Evolutionary conservation across 1,140 invertebrate genomes (phyloP).

Genomic region (Augochlora pura): DNA sequence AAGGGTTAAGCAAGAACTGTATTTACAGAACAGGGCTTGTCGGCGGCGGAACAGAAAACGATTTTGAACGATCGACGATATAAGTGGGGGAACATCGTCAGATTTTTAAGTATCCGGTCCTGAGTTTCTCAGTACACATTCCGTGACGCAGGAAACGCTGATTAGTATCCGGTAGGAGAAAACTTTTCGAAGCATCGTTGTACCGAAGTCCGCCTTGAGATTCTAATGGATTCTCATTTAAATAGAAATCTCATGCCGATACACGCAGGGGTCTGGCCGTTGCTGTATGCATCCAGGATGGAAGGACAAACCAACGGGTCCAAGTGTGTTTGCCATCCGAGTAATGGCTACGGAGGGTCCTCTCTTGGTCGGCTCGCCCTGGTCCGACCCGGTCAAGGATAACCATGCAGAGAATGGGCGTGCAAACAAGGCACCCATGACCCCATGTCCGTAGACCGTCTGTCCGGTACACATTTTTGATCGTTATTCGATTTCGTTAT

Average conservation of each 20-base stretch:
- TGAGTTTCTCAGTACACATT: background rate
- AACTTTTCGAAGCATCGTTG: slow-evolving; percentile 51
- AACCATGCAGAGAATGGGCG: slow-evolving; percentile 75
- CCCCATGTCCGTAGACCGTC: slow-evolving; percentile 64
- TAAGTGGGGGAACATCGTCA: background rate
- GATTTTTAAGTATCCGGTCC: slow-evolving; percentile 39
- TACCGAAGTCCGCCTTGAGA: slow-evolving; percentile 55
- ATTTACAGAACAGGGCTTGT: too few species aligned
- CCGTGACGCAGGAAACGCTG: slow-evolving; percentile 59
- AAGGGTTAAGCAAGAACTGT: too few species aligned
- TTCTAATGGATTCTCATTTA: slow-evolving; percentile 80
- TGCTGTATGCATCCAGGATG: slow-evolving; percentile 58
- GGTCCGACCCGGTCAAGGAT: slow-evolving; percentile 71
- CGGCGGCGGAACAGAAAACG: too few species aligned
- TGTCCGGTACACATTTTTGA: slow-evolving; percentile 31
- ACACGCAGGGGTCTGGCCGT: slow-evolving; percentile 66
- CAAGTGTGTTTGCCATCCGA: slow-evolving; percentile 80
- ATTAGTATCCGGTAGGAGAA: slow-evolving; percentile 62
- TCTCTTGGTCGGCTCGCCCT: slow-evolving; percentile 60
- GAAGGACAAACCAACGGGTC: slow-evolving; percentile 72
- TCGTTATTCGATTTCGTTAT: slow-evolving; percentile 30
- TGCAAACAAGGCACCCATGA: slow-evolving; percentile 75
- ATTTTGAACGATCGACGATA: background rate
- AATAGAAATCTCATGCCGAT: slow-evolving; percentile 80
- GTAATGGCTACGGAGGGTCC: slow-evolving; percentile 78